These are phyloP conservation scores for Actinopyga echinites DNA, from an alignment of 53 echinoderm and acorn worm species.

Conservation along the genomic window DNA sequence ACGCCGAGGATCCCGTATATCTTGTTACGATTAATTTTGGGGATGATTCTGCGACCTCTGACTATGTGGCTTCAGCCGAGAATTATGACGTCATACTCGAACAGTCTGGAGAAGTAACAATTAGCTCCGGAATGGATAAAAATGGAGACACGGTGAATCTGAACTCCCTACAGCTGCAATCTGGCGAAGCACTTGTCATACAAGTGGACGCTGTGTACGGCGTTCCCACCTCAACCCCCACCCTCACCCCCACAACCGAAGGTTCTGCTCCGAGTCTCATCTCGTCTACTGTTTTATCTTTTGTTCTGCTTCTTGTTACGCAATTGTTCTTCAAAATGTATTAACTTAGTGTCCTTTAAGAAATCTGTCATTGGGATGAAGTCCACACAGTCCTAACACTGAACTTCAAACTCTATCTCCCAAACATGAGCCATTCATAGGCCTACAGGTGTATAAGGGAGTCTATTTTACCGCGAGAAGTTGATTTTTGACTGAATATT, in stretches of 20 bases:
- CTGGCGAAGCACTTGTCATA: conserved; percentile 80
- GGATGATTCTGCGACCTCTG: conserved; percentile 44
- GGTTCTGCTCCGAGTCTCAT: neutral
- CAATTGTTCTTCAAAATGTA: too few relatives aligned
- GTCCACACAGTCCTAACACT: too few relatives aligned
- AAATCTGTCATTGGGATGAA: too few relatives aligned
- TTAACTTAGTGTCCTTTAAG: too few relatives aligned
- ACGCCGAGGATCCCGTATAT: conserved; percentile 47
- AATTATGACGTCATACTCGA: conserved; percentile 12
- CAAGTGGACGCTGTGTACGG: neutral
- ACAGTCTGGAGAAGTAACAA: conserved; percentile 1
- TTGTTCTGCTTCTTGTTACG: too few relatives aligned
- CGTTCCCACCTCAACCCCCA: neutral
- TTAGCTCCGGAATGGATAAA: conserved; percentile 71
- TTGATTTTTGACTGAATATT: too few relatives aligned
- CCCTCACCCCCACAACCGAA: neutral
- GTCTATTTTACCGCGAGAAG: too few relatives aligned
- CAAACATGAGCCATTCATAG: too few relatives aligned
- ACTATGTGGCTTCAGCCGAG: conserved; percentile 40
- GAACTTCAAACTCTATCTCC: too few relatives aligned
- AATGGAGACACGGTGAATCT: conserved; percentile 53
- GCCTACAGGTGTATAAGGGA: too few relatives aligned
- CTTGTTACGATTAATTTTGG: conserved; percentile 84
- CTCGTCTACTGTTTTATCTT: too few relatives aligned
- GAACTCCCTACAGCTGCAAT: conserved; percentile 33